Conservation (phyloP, 2,797 vertebrate species). For the Sciaenops ocellatus region DNA sequence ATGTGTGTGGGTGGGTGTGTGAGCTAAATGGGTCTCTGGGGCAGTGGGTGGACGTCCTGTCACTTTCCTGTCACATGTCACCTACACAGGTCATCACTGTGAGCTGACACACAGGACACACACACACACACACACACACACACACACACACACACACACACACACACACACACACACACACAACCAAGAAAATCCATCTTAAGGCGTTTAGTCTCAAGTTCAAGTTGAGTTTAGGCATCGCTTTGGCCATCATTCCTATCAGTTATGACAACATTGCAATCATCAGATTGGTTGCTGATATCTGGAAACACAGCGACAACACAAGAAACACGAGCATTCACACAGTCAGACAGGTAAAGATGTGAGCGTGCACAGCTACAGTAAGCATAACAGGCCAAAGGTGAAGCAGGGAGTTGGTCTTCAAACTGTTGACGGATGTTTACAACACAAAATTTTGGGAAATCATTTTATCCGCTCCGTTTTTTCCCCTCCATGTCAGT, state of each 20-base stretch:
- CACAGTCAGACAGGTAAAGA: not conserved
- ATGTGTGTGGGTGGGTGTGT: slow-evolving; percentile 6
- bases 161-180: slow-evolving; percentile 2
- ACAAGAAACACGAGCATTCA: too few species aligned
- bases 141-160: not conserved
- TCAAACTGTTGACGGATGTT: not conserved
- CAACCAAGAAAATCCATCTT: not conserved
- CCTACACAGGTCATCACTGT: slow-evolving; percentile 43
- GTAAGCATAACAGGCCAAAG: not conserved
- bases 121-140: slow-evolving; percentile 1
- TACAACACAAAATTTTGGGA: too few species aligned
- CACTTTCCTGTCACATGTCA: slow-evolving; percentile 60
- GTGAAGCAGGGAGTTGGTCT: not conserved
- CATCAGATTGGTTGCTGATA: not conserved
- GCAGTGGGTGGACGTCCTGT: slow-evolving; percentile 37
- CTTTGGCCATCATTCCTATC: not conserved
- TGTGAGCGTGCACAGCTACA: not conserved
- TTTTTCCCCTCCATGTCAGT: not conserved
- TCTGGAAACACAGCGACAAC: not conserved
- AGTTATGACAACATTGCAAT: not conserved
- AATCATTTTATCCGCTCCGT: not conserved
- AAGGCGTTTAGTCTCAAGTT: not conserved
- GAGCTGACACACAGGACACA: slow-evolving; percentile 8
- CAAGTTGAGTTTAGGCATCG: too few species aligned
- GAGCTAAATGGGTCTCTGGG: slow-evolving; percentile 55